These are phyloP conservation scores for Gymnodraco acuticeps DNA, from an alignment of 2,797 vertebrate genomes.

Conservation along the genomic window DNA sequence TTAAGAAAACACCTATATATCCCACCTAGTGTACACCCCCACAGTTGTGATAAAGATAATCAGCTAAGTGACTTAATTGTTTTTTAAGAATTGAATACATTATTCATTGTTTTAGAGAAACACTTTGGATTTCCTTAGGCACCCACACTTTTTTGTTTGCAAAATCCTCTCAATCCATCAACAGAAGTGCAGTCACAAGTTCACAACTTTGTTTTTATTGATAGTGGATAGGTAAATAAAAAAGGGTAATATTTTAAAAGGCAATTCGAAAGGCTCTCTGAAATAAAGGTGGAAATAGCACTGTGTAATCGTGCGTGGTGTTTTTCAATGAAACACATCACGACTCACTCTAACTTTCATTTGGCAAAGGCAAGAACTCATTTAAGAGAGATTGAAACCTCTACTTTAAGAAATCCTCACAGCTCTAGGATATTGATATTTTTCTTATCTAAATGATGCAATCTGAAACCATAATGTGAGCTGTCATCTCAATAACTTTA, in stretches of 20 bases:
- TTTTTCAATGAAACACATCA: neutral
- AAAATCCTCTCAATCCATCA: neutral
- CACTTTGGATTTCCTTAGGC: neutral
- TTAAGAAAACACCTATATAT: too few species aligned
- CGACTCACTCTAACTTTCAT: conserved; percentile 8
- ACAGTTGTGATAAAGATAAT: neutral
- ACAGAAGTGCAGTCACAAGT: neutral
- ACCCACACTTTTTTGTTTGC: too few species aligned
- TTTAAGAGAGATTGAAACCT: conserved; percentile 10
- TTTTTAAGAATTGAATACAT: neutral
- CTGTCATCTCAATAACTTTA: conserved; percentile 11
- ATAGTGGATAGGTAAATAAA: neutral
- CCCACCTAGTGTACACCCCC: too few species aligned
- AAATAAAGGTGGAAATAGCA: conserved; percentile 2
- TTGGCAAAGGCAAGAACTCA: conserved; percentile 6
- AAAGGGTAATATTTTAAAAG: neutral
- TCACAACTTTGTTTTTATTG: neutral
- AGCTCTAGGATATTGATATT: conserved; percentile 8
- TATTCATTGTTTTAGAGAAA: neutral
- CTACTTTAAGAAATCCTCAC: neutral
- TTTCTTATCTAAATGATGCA: conserved; percentile 1
- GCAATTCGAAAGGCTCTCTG: neutral
- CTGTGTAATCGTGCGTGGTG: neutral
- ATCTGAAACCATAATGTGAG: neutral
- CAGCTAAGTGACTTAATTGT: neutral